Base-by-base conservation (phyloP, 2,888 invertebrate species). In the Pristionchus entomophagus region DNA sequence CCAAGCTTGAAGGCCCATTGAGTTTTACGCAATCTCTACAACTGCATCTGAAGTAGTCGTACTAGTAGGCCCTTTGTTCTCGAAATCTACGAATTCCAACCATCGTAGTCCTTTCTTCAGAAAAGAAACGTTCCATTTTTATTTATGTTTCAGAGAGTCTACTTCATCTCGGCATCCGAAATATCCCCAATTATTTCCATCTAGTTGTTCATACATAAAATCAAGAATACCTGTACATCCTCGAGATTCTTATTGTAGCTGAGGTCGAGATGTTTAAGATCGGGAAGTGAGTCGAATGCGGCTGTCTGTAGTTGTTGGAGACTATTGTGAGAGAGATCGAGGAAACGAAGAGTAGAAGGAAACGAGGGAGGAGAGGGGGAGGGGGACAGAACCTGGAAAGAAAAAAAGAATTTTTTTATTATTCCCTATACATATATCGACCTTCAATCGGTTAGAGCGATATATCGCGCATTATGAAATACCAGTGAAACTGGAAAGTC, bases 291-390 rank as follows among this genome's bases (percentile, higher is more conserved):
- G 19, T 73, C 73, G 26, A 73, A 73, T 22, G 73, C 73, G n/a
- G 73, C 73, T 12, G 73, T 73, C 26, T 41, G 45, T 8, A 73
- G 73, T 14, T 41, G 45, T 1, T 41, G 73, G 2, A 73, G 26
- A 12, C 41, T 41, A n/a, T 73, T 73, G 45, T 45, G 45, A 26
- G 73, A 73, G 73, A 73, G 73, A 73, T 73, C 73, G 22, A 73
- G n/a, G n/a, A 22, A 73, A 17, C 41, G 38, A 10, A 73, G 73
- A 19, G 73, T 41, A 0, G 73, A 22, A n/a, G 73, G 73, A 35
- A 73, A 73, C 29, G 73, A 73, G 45, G 73, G 73, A 26, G 73
- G 73, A 45, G 45, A 73, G 73, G 73, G 73, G n/a, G n/a, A n/a
- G 5, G n/a, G 45, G 12, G 73, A 73, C 32, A 35, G 35, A 12